Evolutionary conservation across 2,797 vertebrate species (phyloP).

Genomic region (Mus spretus): DNA sequence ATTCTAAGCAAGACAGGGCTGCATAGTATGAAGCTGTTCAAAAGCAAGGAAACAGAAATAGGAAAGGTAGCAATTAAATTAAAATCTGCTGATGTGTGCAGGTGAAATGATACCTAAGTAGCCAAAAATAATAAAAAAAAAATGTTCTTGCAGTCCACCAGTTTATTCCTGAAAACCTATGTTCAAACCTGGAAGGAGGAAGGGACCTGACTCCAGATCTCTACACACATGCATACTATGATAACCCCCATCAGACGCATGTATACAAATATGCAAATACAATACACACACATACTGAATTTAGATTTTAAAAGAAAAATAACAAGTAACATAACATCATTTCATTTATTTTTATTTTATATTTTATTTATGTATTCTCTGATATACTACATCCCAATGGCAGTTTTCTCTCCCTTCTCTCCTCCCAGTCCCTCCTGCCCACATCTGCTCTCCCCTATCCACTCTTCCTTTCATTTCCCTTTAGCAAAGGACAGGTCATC

Average conservation of each 20-base stretch:
- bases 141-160: not conserved
- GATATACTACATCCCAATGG: not conserved
- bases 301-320: not conserved
- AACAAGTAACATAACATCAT: not conserved
- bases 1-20: rapidly evolving
- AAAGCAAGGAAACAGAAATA: not conserved
- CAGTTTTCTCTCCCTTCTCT: not conserved
- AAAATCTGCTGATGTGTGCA: not conserved
- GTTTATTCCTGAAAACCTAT: not conserved
- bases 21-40: not conserved
- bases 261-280: not conserved
- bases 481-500: not conserved
- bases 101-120: not conserved
- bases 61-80: not conserved
- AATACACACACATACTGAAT: not conserved
- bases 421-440: not conserved
- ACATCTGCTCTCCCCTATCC: not conserved
- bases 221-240: too few species aligned
- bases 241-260: not conserved
- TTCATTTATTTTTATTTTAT: not conserved
- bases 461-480: not conserved
- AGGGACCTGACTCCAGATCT: not conserved
- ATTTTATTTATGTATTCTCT: not conserved
- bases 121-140: not conserved
- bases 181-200: not conserved